These are phyloP conservation scores for Sus cebifrons DNA, from an alignment of 2,797 vertebrate species.

Conservation along the genomic window DNA sequence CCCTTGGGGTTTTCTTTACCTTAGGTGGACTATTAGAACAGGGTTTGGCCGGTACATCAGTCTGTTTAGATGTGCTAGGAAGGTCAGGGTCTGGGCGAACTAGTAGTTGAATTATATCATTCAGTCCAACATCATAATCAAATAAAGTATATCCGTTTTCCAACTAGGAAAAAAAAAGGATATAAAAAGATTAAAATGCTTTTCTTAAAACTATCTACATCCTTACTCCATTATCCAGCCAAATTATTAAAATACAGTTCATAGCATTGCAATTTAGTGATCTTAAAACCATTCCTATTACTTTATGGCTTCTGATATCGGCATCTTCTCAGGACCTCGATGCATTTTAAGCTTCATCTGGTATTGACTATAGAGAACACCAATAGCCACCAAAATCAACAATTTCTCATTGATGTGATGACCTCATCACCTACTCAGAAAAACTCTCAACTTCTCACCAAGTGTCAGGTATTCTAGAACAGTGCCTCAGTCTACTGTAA, in stretches of 20 bases:
- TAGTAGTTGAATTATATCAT: constrained; percentile 99
- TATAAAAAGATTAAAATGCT: constrained; percentile 66
- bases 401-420: not conserved
- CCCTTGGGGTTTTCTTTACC: constrained; percentile 91
- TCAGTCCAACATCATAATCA: constrained; percentile 99
- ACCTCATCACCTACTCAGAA: constrained; percentile 11
- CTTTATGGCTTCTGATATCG: constrained; percentile 21
- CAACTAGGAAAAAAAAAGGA: constrained; percentile 92
- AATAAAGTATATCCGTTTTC: constrained; percentile 99
- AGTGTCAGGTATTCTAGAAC: constrained; percentile 53
- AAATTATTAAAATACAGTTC: constrained; percentile 67
- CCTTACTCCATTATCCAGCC: not conserved
- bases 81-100: constrained; percentile 96
- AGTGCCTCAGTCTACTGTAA: constrained; percentile 28
- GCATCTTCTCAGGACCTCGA: constrained; percentile 5
- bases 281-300: constrained; percentile 55
- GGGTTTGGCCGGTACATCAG: constrained; percentile 91
- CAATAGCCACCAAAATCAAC: constrained; percentile 35
- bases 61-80: constrained; percentile 91
- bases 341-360: constrained; percentile 53
- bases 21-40: constrained; percentile 92
- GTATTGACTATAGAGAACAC: not conserved
- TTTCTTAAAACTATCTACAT: constrained; percentile 61
- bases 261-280: not conserved
- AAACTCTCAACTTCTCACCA: constrained; percentile 30